Percentiles rank a stretch among this genome's conserved stretches.
Evolutionary conservation across 2,888 invertebrate species (phyloP).

Genomic region (Cryptosula pallasiana): DNA sequence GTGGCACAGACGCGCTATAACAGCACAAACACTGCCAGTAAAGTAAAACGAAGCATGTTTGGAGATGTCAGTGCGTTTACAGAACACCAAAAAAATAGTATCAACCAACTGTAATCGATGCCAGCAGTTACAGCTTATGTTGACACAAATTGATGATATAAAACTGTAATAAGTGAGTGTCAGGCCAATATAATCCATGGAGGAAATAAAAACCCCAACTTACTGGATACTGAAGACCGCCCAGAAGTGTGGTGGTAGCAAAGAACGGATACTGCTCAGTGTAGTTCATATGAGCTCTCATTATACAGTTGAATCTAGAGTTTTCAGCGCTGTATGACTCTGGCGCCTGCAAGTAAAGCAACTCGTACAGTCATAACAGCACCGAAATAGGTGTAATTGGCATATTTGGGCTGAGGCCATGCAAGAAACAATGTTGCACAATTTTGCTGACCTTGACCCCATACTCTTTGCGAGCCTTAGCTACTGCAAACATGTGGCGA

Average conservation of each 20-base stretch:
- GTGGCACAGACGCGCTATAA: not conserved
- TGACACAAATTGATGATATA: too few species aligned
- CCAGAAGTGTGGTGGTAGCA: conserved; percentile 6
- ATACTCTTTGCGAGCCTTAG: not conserved
- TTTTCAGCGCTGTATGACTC: not conserved
- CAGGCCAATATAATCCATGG: too few species aligned
- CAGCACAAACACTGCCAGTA: not conserved
- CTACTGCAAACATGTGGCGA: not conserved
- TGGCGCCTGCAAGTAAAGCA: not conserved
- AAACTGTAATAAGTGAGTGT: too few species aligned
- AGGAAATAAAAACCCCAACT: too few species aligned
- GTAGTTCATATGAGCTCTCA: conserved; percentile 8
- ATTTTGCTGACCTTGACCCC: not conserved
- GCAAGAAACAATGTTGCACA: too few species aligned
- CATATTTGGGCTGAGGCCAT: too few species aligned
- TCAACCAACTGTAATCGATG: too few species aligned
- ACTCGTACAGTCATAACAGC: not conserved
- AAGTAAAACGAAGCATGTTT: not conserved
- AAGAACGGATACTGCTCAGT: not conserved
- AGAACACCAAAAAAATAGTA: too few species aligned
- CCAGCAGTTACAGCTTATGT: too few species aligned
- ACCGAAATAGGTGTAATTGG: too few species aligned
- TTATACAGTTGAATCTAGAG: not conserved
- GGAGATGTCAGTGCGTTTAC: not conserved
- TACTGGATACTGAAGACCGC: conserved; percentile 13